Base-by-base conservation (phyloP, 2,113 vertebrate species). In the Stomatorhinus ivindoensis region DNA sequence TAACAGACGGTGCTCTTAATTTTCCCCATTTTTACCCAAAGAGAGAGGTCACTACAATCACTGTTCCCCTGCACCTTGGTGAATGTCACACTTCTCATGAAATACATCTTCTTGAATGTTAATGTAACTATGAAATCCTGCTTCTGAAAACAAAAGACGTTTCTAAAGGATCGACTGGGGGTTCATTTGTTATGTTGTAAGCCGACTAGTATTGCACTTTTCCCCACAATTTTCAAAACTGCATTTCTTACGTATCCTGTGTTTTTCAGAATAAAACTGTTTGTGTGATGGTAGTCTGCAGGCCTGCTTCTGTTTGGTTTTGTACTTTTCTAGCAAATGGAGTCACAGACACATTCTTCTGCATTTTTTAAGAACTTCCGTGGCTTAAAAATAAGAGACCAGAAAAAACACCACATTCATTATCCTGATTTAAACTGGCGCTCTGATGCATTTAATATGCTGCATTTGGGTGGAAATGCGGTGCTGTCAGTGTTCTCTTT, bases 261-360 rank as follows among this genome's bases (percentile, higher is more conserved):
- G 87, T 51, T 87, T 87, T 87, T 87, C 65, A 65, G 48, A 53
- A 87, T 87, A 61, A 87, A 61, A 65, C 21, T 58, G 53, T 87
- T 87, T 87, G 44, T 87, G 87, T 87, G 55, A 61, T 50, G 65
- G 87, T 87, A 87, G 87, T 87, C 21, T 35, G 13, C 15, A 5
- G 24, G 21, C 39, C 21, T 58, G 53, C 87, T 65, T 19, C 44
- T 87, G 58, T 21, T 58, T 46, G 42, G n/a, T n/a, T 87, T 61
- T n/a, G 35, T 65, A 61, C 58, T 65, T 39, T 44, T 53, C 3
- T 65, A 15, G 85, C 55, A 65, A 87, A 87, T 87, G 9, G 55
- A 15, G 53, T 87, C 53, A 39, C 31, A 6, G 39, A 65, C 53
- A n/a, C 27, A 50, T 17, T 53, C 24, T 11, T 42, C 9, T 24